A percentile compares a stretch with the other conserved stretches of the same genome.
These are phyloP conservation scores for Etia nguti DNA, from an alignment of 2,113 vertebrate genomes.

Conservation along the genomic window DNA sequence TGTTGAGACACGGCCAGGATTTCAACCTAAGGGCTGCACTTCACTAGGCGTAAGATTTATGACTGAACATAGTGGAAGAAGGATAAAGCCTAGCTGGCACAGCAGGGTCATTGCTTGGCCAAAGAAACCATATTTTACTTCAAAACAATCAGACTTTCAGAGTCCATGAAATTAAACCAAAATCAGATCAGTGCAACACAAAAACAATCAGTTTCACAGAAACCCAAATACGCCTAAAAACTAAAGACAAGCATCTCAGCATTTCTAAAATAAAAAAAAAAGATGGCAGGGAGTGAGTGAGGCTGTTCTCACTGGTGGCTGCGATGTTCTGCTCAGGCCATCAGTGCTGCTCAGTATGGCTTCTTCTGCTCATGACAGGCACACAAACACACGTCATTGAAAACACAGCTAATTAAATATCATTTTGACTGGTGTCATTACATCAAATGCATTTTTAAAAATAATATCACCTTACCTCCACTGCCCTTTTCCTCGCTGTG, in stretches of 20 bases:
- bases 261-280: background rate
- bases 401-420: background rate
- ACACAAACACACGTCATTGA: conserved; percentile 19
- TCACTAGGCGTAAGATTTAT: background rate
- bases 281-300: too few species aligned
- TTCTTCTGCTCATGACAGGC: conserved; percentile 55
- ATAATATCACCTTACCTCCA: conserved; percentile 33
- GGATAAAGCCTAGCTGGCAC: background rate
- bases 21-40: background rate
- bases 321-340: background rate
- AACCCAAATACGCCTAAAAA: background rate
- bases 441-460: background rate
- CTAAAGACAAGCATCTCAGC: background rate
- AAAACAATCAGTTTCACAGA: conserved; percentile 4
- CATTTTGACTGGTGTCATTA: background rate
- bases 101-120: background rate
- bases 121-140: background rate
- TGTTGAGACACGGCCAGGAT: background rate
- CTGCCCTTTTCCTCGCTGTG: conserved; percentile 29
- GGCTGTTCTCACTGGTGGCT: background rate
- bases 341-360: conserved; percentile 46
- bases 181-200: background rate
- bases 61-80: too few species aligned
- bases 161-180: background rate
- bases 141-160: background rate